These are phyloP conservation scores for Pterois miles DNA, from an alignment of 2,797 vertebrate genomes.

Conservation along the genomic window DNA sequence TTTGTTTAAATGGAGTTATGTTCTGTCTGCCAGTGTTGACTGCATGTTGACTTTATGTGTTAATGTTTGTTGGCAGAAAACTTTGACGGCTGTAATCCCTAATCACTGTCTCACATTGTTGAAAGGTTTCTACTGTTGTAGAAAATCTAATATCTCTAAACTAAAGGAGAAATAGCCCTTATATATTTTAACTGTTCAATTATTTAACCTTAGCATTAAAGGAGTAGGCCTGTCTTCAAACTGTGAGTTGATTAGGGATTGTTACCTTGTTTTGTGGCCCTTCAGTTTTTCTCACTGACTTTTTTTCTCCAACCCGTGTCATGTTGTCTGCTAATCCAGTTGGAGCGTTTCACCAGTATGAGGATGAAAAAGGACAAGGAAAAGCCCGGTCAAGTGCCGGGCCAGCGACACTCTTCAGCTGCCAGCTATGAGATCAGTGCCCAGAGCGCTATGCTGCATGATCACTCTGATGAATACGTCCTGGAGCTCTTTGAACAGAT, in stretches of 20 bases:
- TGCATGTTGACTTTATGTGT: slow-evolving; percentile 33
- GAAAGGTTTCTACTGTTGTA: slow-evolving; percentile 4
- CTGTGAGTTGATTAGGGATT: slow-evolving; percentile 36
- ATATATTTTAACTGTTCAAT: background rate
- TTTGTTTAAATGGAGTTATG: background rate
- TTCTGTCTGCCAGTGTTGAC: slow-evolving; percentile 3
- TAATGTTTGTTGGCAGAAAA: slow-evolving; percentile 20
- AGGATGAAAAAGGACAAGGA: slow-evolving; percentile 94
- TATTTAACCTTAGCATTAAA: background rate
- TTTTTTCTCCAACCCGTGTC: slow-evolving; percentile 35
- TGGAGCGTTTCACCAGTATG: slow-evolving; percentile 95
- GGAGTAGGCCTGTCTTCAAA: background rate
- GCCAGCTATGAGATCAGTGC: slow-evolving; percentile 82
- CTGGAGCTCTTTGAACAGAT: slow-evolving; percentile 93
- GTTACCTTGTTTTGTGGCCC: background rate
- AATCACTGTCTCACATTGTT: slow-evolving; percentile 24
- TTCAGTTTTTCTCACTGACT: background rate
- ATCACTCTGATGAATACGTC: slow-evolving; percentile 86
- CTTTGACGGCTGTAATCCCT: background rate
- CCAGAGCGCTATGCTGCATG: slow-evolving; percentile 78
- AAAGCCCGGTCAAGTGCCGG: slow-evolving; percentile 71
- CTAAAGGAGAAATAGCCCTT: background rate
- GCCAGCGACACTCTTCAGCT: slow-evolving; percentile 86
- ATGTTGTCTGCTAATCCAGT: slow-evolving; percentile 74
- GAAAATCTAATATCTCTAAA: background rate